These are phyloP conservation scores for Gnathonemus longibarbis DNA, from an alignment of 2,113 vertebrate species.

Conservation along the genomic window DNA sequence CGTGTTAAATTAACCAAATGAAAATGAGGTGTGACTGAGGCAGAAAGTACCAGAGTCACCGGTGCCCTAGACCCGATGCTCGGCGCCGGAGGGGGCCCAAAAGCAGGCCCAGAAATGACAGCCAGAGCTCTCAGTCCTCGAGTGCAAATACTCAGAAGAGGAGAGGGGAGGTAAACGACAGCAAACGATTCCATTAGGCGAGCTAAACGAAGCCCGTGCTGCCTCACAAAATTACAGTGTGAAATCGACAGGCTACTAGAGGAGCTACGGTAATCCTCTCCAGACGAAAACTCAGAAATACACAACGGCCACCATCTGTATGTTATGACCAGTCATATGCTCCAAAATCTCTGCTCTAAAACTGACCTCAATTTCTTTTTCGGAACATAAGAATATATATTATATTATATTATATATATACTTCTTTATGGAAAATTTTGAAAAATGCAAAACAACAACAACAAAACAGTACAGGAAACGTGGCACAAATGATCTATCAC, in stretches of 20 bases:
- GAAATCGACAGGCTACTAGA: neutral
- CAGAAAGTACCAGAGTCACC: neutral
- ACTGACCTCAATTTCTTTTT: neutral
- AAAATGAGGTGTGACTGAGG: constrained; percentile 6
- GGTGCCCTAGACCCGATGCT: neutral
- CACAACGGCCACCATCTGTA: neutral
- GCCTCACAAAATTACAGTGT: neutral
- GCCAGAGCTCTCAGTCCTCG: neutral
- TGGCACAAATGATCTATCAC: neutral
- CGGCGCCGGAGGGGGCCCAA: neutral
- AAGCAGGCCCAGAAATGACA: neutral
- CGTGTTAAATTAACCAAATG: neutral
- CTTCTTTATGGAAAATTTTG: neutral
- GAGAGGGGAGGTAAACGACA: neutral
- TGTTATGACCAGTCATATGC: neutral
- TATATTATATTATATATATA: neutral
- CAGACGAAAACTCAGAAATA: neutral
- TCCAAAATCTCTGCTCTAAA: neutral
- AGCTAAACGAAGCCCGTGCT: neutral
- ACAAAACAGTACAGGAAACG: neutral
- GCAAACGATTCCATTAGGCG: neutral
- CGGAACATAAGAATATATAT: neutral
- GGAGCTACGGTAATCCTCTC: neutral
- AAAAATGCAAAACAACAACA: neutral
- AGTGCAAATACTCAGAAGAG: neutral